Base-by-base conservation (phyloP, 2,797 vertebrate species). In the Premnoplex brunnescens region DNA sequence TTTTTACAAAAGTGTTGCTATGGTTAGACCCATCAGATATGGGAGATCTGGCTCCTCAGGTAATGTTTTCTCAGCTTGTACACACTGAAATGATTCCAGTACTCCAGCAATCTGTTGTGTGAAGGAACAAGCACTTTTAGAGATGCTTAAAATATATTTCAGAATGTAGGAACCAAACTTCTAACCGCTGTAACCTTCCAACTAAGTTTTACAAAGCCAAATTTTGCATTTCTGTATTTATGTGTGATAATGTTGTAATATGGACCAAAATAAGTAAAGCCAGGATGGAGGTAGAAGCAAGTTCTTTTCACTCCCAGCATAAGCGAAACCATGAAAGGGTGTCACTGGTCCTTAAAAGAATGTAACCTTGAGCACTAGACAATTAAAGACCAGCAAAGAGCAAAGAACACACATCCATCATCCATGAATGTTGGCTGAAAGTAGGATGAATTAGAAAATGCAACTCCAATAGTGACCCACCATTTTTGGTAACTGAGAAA, bases 391-490 rank as follows among this genome's bases (percentile, higher is more conserved):
- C 15, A 32, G 34, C 20, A 58, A 44, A 36, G 2, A 67, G 4
- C 21, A 36, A 49, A 49, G 51, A 52, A 18, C 24, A 49, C 14
- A 17, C 3, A 66, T n/a, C 2, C 16, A 54, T 22, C 13, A 58
- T 39, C 51, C n/a, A n/a, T 5, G 4, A 7, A 44, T 13, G 10
- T 3, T 63, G 39, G 4, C 10, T 66, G 12, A 6, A 79, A 27
- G 9, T 9, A 39, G 15, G 21, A 39, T 5, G n/a, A 58, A 34
- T 13, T 34, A 12, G 10, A 30, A 81, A 32, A 18, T 51, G 5
- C 5, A 80, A 23, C 13, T 51, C 37, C 26, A 21, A 4, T 48
- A 56, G 14, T n/a, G 19, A 43, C 16, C 14, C 0, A 1, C 6
- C 10, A 56, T 15, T 34, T 36, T 34, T 2, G 2, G 9, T 24